Percentiles rank a stretch among this genome's conserved stretches.
These are phyloP conservation scores for Palloptera scutellata DNA, from an alignment of 2,888 invertebrate genomes.

Conservation along the genomic window DNA sequence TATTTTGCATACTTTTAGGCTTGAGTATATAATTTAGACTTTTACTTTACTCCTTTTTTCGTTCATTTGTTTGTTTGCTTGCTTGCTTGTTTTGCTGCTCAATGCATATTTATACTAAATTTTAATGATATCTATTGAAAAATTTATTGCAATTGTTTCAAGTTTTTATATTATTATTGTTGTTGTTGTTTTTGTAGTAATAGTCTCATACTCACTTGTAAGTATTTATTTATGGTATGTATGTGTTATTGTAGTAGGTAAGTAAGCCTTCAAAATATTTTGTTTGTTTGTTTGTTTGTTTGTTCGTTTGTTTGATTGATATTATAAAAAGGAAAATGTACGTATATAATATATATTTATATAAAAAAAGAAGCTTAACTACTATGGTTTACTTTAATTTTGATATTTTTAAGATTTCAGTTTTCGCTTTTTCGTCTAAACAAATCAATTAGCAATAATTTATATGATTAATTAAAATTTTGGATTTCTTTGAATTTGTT, in stretches of 20 bases:
- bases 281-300: slow-evolving; percentile 18
- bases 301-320: slow-evolving; percentile 15
- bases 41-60: not conserved
- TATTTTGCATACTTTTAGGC: slow-evolving; percentile 36
- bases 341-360: slow-evolving; percentile 11
- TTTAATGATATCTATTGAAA: slow-evolving; percentile 8
- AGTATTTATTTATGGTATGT: slow-evolving; percentile 17
- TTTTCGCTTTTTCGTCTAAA: too few species aligned
- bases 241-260: slow-evolving; percentile 1
- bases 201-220: not conserved
- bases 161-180: not conserved
- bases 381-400: not conserved
- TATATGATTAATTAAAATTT: slow-evolving; percentile 6
- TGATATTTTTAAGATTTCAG: too few species aligned
- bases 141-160: slow-evolving; percentile 2
- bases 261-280: slow-evolving; percentile 2
- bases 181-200: slow-evolving; percentile 2
- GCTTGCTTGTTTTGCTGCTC: not conserved
- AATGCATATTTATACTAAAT: slow-evolving; percentile 26
- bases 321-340: slow-evolving; percentile 14
- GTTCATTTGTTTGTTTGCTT: not conserved
- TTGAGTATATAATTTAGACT: slow-evolving; percentile 15
- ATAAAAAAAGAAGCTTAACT: slow-evolving; percentile 10
- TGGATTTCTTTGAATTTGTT: too few species aligned
- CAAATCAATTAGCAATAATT: not conserved